Base-by-base conservation (phyloP, 2,797 vertebrate genomes). In the Semotilus atromaculatus region DNA sequence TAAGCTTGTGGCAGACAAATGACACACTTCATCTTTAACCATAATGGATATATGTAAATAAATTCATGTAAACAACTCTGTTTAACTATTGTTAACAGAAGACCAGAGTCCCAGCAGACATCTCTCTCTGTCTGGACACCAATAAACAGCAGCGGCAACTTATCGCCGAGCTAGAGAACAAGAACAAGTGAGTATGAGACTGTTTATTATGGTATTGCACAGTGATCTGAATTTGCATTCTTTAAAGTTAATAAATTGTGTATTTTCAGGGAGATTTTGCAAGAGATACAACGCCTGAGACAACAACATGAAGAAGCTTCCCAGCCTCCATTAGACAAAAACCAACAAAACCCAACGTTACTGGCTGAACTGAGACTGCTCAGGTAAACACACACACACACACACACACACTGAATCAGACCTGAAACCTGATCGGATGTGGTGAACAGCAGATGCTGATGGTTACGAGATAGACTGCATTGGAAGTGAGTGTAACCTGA, bases 91-190 rank as follows among this genome's bases (percentile, higher is more conserved):
- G 76, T 91, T 85, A 85, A 86, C 92, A 82, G 90, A 97, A 97
- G 93, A 95, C 95, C 67, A 95, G 97, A 92, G 94, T 95, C 82
- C 95, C 97, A 51, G 93, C 96, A 85, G 98, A 99, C 93, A 95
- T 98, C 85, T 96, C 97, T 89, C 97, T 96, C 92, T 98, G 97
- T 94, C 96, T 99, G 77, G 98, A 99, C 90, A 96, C 96, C 90
- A 99, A 99, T 93, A 99, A 98, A 90, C 98, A 99, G 79, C 98
- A 99, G 91, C 94, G 98, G 91, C 98, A 98, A 92, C 96, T 99
- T 91, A 99, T 99, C 38, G 98, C 98, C 6, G 98, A 99, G 94
- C 96, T 99, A 1, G 98, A 99, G 93, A 98, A 96, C 92, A 99
- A 99, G 93, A 99, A 99, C 96, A 96, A 97, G 98, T 99, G 91